These are phyloP conservation scores for Cosmia trapezina DNA, from an alignment of 2,888 invertebrate genomes.

Conservation along the genomic window DNA sequence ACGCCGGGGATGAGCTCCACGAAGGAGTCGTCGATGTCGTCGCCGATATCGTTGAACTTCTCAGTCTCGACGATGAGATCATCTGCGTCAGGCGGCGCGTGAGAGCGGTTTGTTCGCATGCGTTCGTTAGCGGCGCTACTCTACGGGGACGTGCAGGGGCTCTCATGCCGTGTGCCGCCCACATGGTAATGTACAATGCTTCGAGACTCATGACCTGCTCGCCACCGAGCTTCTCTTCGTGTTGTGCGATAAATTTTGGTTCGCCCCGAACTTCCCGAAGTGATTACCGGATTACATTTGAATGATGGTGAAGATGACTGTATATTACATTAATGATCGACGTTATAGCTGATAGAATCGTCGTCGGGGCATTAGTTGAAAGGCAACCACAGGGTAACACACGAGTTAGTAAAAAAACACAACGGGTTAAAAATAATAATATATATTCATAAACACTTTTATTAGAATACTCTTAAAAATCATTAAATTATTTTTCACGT, in stretches of 20 bases:
- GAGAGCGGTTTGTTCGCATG: slow-evolving; percentile 72
- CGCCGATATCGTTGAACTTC: slow-evolving; percentile 97
- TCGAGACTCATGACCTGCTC: slow-evolving; percentile 51
- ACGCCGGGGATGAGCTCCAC: slow-evolving; percentile 94
- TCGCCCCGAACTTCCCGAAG: slow-evolving; percentile 63
- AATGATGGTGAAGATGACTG: slow-evolving; percentile 68
- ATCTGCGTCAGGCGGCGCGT: slow-evolving; percentile 91
- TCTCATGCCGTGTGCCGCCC: slow-evolving; percentile 82
- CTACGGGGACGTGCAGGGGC: slow-evolving; percentile 71
- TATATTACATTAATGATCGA: slow-evolving; percentile 62
- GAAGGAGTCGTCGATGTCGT: slow-evolving; percentile 98
- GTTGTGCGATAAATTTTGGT: slow-evolving; percentile 63
- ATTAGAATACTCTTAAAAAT: slow-evolving; percentile 90
- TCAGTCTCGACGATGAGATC: slow-evolving; percentile 96
- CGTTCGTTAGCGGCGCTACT: slow-evolving; percentile 71
- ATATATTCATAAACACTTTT: slow-evolving; percentile 91
- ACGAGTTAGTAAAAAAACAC: slow-evolving; percentile 87
- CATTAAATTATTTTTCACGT: slow-evolving; percentile 90
- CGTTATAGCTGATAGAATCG: slow-evolving; percentile 89
- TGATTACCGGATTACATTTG: slow-evolving; percentile 47
- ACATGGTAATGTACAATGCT: slow-evolving; percentile 70
- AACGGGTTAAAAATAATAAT: slow-evolving; percentile 90
- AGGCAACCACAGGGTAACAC: slow-evolving; percentile 76
- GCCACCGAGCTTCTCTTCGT: slow-evolving; percentile 49
- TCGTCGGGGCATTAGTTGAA: slow-evolving; percentile 75